Base-by-base conservation (phyloP, 1,140 invertebrate species). In the Bombus consobrinus region DNA sequence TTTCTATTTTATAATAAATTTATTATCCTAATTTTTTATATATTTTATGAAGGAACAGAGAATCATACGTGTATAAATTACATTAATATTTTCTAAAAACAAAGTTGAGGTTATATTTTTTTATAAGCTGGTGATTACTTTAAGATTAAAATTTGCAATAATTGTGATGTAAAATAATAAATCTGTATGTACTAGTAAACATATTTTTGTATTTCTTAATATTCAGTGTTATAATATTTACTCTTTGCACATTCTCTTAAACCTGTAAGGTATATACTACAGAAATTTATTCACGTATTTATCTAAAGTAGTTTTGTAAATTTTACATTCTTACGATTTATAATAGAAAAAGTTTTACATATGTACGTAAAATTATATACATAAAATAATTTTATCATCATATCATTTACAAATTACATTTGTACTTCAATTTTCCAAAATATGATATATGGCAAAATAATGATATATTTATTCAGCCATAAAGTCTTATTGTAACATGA, bases 91-190 rank as follows among this genome's bases (percentile, higher is more conserved):
- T 41, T 41, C 13, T 5, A 53, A 84, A 12, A 75, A 75, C 37
- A 86, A 86, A 81, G 59, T 57, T 37, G 9, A 76, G 34, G 13
- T 53, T 86, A 86, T 37, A 64, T 34, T 8, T 8, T 53, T 53
- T 22, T 53, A 53, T 53, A 53, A 22, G 47, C 47, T 53, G 5
- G 18, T 53, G 18, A 22, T 53, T 53, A 22, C 47, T 53, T 53
- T 53, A 6, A 53, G 15, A 53, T 53, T 53, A 53, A 53, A 15
- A 79, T 64, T 73, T 15, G 8, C 59, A 80, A 53, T 76, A 47
- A 76, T 53, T 83, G 59, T 64, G 59, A 83, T 83, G 43, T 83
- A 41, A 83, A 66, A 64, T 81, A 34, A 77, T 22, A 62, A 59
- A 62, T 62, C 25, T 77, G 15, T 62, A 77, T 41, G 25, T 76